These are phyloP conservation scores for Anastrepha obliqua DNA, from an alignment of 1,140 invertebrate genomes.

Conservation along the genomic window DNA sequence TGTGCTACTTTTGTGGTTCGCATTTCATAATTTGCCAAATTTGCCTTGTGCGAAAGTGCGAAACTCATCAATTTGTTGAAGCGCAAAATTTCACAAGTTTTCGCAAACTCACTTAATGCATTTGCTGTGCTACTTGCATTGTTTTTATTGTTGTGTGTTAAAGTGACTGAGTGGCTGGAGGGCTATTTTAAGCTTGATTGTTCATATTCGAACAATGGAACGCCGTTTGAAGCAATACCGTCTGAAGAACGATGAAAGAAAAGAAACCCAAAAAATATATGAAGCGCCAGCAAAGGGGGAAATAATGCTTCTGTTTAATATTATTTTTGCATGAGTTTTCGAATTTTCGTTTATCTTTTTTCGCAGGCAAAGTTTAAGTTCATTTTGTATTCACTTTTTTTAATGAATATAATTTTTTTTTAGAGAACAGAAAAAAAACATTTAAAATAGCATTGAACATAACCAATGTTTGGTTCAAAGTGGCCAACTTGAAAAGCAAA, in stretches of 20 bases:
- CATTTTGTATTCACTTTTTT: not conserved
- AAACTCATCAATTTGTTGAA: slow-evolving; percentile 50
- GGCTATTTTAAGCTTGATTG: slow-evolving; percentile 33
- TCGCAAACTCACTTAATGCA: slow-evolving; percentile 51
- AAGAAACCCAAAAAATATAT: not conserved
- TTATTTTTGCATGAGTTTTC: not conserved
- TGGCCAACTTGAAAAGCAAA: not conserved
- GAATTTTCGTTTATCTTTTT: not conserved
- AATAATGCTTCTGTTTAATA: slow-evolving; percentile 45
- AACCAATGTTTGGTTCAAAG: not conserved
- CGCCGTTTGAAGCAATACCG: not conserved
- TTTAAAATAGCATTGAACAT: not conserved
- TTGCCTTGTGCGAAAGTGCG: slow-evolving; percentile 35
- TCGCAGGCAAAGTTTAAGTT: not conserved
- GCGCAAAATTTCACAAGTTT: slow-evolving; percentile 52
- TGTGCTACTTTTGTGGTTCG: slow-evolving; percentile 37
- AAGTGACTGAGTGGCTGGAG: not conserved
- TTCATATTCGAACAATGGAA: slow-evolving; percentile 4
- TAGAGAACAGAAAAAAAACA: not conserved
- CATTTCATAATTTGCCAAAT: slow-evolving; percentile 41
- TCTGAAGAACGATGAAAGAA: not conserved
- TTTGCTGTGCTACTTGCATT: not conserved
- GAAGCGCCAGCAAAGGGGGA: slow-evolving; percentile 9
- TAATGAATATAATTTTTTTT: slow-evolving; percentile 13
- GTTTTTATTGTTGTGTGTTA: not conserved